Conservation (phyloP, 1,140 invertebrate genomes). For the Drosophila subpulchrella region DNA sequence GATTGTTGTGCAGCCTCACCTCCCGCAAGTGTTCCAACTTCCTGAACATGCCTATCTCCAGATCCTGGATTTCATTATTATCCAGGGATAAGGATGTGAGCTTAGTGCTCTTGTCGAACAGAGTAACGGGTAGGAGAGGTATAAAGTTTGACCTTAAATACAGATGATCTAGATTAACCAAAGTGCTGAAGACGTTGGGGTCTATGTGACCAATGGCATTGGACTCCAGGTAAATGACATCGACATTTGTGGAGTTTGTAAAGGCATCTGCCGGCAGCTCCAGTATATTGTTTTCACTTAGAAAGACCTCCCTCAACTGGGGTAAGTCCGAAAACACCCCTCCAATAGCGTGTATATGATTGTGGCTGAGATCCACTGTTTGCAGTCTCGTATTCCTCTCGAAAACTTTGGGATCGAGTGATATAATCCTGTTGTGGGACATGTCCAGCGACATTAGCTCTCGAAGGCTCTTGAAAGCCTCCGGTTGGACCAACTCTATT, state of each 20-base stretch:
- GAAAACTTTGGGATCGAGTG: constrained; percentile 90
- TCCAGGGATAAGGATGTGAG: constrained; percentile 94
- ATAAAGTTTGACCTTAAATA: constrained; percentile 95
- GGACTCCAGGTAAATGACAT: constrained; percentile 94
- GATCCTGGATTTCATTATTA: constrained; percentile 93
- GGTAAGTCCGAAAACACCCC: constrained; percentile 92
- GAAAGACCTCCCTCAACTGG: constrained; percentile 91
- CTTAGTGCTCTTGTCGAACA: constrained; percentile 90
- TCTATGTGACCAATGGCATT: constrained; percentile 93
- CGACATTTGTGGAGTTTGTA: constrained; percentile 89
- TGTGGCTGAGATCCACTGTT: constrained; percentile 94
- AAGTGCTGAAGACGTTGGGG: constrained; percentile 88
- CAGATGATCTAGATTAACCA: constrained; percentile 91
- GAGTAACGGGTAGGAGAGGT: constrained; percentile 89
- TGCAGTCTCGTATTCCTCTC: constrained; percentile 90
- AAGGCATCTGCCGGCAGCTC: constrained; percentile 93
- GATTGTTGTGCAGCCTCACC: constrained; percentile 94
- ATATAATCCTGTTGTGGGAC: constrained; percentile 94
- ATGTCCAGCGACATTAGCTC: constrained; percentile 93
- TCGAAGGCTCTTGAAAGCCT: constrained; percentile 90
- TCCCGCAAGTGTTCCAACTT: constrained; percentile 90
- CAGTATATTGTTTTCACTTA: constrained; percentile 96
- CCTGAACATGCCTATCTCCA: constrained; percentile 92
- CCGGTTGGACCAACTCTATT: constrained; percentile 91
- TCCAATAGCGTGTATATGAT: constrained; percentile 93